Base-by-base conservation (phyloP, 2,797 vertebrate species). In the Macropus fuliginosus region DNA sequence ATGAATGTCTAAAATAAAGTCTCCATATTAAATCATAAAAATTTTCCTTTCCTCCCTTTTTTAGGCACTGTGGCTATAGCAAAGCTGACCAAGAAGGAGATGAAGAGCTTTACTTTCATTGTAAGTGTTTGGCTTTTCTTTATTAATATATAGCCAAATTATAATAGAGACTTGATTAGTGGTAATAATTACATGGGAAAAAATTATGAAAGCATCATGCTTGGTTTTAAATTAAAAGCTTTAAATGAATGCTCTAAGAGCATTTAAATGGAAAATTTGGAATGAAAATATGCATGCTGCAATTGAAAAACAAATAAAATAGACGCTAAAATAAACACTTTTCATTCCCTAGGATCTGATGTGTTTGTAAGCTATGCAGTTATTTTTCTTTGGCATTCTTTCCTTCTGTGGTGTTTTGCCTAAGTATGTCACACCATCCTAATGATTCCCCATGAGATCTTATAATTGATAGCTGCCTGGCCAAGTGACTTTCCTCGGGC, bases 11-110 rank as follows among this genome's bases (percentile, higher is more conserved):
- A 62, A 95, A 96, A 56, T 90, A 94, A 97, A 95, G 96, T 96
- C 14, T 89, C 92, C 92, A 91, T 96, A 95, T 98, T 95, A 94
- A 13, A 92, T 90, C 97, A 57, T 97, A 97, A 94, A 56, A 59
- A 55, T 55, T 56, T 13, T 74, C 11, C 40, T 87, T 24, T 46
- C 18, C n/a, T 81, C 40, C 40, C 24, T 56, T 96, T 95, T 98
- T 90, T 89, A 99, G 99, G 98, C 99, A 99, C 98, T 99, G 99
- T 98, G 99, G 99, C 94, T 99, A 99, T 98, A 99, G 99, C 98
- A 99, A 99, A 99, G 99, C 99, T 0, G 99, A 99, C 98, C 99
- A 99, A 98, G 99, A 99, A 99, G 99, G 99, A 95, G 99, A 99
- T 96, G 99, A 99, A 98, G 99, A 99, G 98, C 99, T 99, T 98